phyloP scores from a whole-genome alignment of 2,113 vertebrate species.

The Pongo abelii region DNA sequence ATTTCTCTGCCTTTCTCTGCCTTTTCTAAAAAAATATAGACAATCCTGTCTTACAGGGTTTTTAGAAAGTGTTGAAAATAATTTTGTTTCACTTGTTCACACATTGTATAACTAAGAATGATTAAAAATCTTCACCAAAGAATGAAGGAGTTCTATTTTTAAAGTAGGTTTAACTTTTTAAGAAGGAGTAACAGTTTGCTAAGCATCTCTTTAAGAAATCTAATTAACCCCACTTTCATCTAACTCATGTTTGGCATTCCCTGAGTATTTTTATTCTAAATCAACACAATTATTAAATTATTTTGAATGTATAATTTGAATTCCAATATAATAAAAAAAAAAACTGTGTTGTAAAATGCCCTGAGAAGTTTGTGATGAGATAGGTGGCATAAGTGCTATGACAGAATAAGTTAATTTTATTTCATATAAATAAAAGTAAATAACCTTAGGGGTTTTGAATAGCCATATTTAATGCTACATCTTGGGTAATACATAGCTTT shows the following conservation, averaged over 20 bases:
- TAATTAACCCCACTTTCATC: background rate
- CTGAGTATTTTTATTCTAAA: background rate
- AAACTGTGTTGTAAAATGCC: background rate
- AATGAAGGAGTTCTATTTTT: background rate
- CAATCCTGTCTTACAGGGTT: background rate
- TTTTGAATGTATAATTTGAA: background rate
- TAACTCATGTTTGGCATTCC: background rate
- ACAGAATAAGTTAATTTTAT: background rate
- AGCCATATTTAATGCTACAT: background rate
- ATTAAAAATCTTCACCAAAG: background rate
- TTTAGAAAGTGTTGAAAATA: background rate
- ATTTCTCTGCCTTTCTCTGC: background rate
- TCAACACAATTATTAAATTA: background rate
- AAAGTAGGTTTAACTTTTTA: background rate
- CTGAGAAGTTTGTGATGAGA: background rate
- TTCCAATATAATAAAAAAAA: background rate
- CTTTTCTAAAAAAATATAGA: background rate
- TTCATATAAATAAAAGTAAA: conserved; percentile 3
- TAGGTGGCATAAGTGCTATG: background rate
- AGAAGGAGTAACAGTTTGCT: background rate
- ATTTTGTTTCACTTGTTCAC: background rate
- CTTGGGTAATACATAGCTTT: background rate
- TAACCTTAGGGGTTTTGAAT: background rate
- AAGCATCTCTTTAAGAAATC: background rate
- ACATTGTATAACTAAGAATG: background rate